phyloP scores from a whole-genome alignment of 2,113 vertebrate genomes.

The Falcunculus frontatus region DNA sequence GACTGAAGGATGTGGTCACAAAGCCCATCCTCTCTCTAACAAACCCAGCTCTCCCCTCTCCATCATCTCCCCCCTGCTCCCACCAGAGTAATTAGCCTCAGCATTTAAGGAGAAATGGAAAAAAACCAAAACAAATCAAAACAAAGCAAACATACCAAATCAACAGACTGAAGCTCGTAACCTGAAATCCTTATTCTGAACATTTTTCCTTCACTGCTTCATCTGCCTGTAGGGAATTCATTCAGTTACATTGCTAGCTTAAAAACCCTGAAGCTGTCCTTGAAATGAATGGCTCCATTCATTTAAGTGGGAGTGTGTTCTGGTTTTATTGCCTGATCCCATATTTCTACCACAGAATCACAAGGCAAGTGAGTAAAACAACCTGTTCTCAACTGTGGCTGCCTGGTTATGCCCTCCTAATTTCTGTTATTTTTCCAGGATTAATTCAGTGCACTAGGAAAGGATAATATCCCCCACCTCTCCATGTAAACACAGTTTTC shows the following conservation, averaged over 20 bases:
- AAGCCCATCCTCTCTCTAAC: not conserved
- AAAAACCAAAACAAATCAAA: not conserved
- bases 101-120: not conserved
- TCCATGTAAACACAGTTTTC: not conserved
- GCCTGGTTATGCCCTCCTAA: not conserved
- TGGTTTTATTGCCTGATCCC: conserved; percentile 51
- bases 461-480: not conserved
- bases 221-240: conserved; percentile 51
- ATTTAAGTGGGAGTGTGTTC: conserved; percentile 48
- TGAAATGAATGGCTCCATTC: conserved; percentile 59
- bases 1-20: not conserved
- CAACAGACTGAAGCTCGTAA: not conserved
- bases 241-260: not conserved
- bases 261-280: conserved; percentile 38
- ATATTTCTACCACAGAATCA: conserved; percentile 41
- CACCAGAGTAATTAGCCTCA: not conserved
- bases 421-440: conserved; percentile 8
- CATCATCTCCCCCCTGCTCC: not conserved
- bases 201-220: conserved; percentile 4
- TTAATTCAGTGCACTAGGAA: not conserved
- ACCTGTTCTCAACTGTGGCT: not conserved
- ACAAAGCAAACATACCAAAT: not conserved
- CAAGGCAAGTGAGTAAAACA: conserved; percentile 37
- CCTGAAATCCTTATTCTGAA: conserved; percentile 14
- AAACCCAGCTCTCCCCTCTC: not conserved